These are phyloP conservation scores for Aphidius ervi DNA, from an alignment of 1,140 invertebrate species.

Conservation along the genomic window DNA sequence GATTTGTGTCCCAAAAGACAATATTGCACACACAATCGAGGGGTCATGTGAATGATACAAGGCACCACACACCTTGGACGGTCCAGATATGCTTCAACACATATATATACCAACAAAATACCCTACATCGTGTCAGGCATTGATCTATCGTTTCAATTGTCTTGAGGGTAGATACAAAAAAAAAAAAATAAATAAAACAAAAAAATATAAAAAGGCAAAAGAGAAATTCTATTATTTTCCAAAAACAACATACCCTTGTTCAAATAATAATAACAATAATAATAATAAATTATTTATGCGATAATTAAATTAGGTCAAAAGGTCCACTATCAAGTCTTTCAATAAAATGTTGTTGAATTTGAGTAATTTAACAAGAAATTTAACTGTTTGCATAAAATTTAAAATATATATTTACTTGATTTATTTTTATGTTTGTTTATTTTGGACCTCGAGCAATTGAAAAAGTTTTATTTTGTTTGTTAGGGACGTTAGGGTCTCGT, in stretches of 20 bases:
- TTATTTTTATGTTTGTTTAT: neutral
- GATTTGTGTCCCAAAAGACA: constrained; percentile 20
- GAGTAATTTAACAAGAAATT: neutral
- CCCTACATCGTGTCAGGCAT: constrained; percentile 13
- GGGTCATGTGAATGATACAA: constrained; percentile 2
- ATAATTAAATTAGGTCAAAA: neutral
- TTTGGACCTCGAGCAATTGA: neutral
- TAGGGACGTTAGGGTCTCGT: neutral
- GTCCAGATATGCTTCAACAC: neutral
- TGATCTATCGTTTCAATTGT: constrained; percentile 32
- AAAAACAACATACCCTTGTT: constrained; percentile 1
- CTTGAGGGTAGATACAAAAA: constrained; percentile 17
- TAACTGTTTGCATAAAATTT: constrained; percentile 2
- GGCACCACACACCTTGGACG: constrained; percentile 2
- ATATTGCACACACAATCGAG: neutral
- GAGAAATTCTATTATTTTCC: constrained; percentile 2
- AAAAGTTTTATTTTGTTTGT: neutral
- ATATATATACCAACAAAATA: neutral
- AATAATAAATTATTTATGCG: neutral
- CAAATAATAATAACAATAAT: neutral
- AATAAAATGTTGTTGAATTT: no score
- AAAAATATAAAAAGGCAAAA: constrained; percentile 14
- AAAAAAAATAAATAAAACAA: constrained; percentile 12
- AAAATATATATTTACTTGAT: constrained; percentile 8
- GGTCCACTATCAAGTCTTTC: neutral